Conservation (phyloP, 2,888 invertebrate genomes). For the Chaitophorus viminalis region DNA sequence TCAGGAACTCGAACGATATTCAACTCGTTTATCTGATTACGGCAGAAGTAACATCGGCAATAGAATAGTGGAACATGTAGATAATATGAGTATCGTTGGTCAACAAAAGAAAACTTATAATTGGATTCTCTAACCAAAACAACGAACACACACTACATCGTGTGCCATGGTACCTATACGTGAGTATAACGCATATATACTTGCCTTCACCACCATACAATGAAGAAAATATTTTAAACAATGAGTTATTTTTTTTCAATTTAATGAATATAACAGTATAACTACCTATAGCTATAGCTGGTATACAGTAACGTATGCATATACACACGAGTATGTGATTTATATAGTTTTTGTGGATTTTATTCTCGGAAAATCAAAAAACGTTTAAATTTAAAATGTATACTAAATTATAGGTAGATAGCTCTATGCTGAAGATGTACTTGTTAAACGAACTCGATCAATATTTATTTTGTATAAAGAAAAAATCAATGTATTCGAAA, state of each 20-base stretch:
- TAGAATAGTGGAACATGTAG: neutral
- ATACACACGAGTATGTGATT: slow-evolving; percentile 8
- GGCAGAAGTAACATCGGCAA: neutral
- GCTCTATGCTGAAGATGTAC: too few species aligned
- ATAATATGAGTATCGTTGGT: neutral
- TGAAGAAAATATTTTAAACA: slow-evolving; percentile 28
- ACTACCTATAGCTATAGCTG: too few species aligned
- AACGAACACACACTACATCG: neutral
- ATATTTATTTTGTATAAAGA: neutral
- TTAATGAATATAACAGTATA: neutral
- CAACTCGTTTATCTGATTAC: neutral
- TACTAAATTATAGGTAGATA: neutral
- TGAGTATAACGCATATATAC: neutral
- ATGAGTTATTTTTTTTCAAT: neutral
- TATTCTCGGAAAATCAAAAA: slow-evolving; percentile 1
- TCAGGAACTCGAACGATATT: neutral
- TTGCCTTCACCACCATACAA: neutral
- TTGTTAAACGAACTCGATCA: neutral
- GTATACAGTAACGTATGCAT: too few species aligned
- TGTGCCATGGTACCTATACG: too few species aligned
- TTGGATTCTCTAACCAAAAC: neutral
- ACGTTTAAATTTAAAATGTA: slow-evolving; percentile 8
- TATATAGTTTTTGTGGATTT: slow-evolving; percentile 34
- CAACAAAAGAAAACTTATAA: slow-evolving; percentile 36
- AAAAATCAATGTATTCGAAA: neutral